Conservation (phyloP, 2,797 vertebrate genomes). For the Aphelocoma californica region DNA sequence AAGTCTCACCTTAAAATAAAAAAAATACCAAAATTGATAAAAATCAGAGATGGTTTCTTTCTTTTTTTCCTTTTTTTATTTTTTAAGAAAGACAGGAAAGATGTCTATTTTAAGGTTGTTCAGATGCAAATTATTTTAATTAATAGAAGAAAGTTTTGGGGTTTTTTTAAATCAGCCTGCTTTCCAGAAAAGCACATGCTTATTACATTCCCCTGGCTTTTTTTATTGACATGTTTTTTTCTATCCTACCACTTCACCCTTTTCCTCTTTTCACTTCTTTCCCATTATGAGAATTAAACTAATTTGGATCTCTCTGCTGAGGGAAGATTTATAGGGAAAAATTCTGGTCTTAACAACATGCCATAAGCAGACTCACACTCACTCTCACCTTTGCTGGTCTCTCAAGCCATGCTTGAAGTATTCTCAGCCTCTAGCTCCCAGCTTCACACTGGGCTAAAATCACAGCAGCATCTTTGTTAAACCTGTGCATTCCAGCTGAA, state of each 20-base stretch:
- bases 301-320: not conserved
- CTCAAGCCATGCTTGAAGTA: not conserved
- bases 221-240: not conserved
- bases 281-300: not conserved
- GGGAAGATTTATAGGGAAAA: not conserved
- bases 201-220: not conserved
- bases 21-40: not conserved
- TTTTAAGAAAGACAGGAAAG: not conserved
- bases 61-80: not conserved
- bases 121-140: not conserved
- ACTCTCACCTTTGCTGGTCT: not conserved
- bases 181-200: not conserved
- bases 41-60: not conserved
- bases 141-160: not conserved
- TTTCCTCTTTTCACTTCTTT: conserved; percentile 13
- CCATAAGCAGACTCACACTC: not conserved
- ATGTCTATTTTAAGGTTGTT: not conserved
- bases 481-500: not conserved
- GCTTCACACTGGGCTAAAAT: not conserved
- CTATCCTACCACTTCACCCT: not conserved
- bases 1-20: not conserved
- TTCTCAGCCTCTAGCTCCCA: not conserved
- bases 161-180: not conserved
- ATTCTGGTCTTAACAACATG: not conserved
- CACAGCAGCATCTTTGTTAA: not conserved